These are phyloP conservation scores for Neuroscelio doddi DNA, from an alignment of 2,888 invertebrate genomes.

Conservation along the genomic window DNA sequence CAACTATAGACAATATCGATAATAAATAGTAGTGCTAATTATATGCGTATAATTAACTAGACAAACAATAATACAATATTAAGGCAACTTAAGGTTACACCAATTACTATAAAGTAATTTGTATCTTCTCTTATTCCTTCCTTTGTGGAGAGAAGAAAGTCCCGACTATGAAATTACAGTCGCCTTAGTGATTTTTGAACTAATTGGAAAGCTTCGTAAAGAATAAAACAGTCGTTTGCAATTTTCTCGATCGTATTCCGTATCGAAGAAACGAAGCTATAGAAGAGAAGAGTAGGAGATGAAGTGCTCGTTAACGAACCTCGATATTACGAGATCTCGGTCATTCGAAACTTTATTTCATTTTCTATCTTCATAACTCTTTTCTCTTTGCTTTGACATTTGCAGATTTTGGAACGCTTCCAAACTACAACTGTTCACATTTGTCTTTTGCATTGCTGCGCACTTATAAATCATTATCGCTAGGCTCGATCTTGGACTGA, in stretches of 20 bases:
- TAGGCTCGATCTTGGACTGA: slow-evolving; percentile 10
- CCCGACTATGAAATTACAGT: too few relatives aligned
- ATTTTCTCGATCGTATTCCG: too few relatives aligned
- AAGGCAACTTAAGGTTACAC: too few relatives aligned
- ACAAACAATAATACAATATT: too few relatives aligned
- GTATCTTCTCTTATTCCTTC: too few relatives aligned
- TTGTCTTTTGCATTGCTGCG: slow-evolving; percentile 30
- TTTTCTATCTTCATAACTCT: slow-evolving; percentile 31
- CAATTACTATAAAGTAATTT: too few relatives aligned
- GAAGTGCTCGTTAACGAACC: slow-evolving; percentile 25
- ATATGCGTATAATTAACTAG: too few relatives aligned
- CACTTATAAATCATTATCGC: slow-evolving; percentile 41
- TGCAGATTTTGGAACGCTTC: slow-evolving; percentile 30
- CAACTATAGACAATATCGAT: too few relatives aligned
- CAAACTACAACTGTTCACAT: slow-evolving; percentile 29
- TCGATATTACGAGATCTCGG: slow-evolving; percentile 32
- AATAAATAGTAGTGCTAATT: too few relatives aligned
- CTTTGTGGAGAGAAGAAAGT: too few relatives aligned
- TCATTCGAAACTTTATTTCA: slow-evolving; percentile 41
- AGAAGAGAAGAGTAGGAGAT: slow-evolving; percentile 1
- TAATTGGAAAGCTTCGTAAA: too few relatives aligned
- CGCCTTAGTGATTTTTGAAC: not conserved
- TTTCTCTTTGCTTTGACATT: slow-evolving; percentile 20
- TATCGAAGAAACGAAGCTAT: slow-evolving; percentile 1
- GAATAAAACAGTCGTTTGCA: too few relatives aligned